phyloP scores from a whole-genome alignment of 2,797 vertebrate genomes.

The Aphelocoma californica region DNA sequence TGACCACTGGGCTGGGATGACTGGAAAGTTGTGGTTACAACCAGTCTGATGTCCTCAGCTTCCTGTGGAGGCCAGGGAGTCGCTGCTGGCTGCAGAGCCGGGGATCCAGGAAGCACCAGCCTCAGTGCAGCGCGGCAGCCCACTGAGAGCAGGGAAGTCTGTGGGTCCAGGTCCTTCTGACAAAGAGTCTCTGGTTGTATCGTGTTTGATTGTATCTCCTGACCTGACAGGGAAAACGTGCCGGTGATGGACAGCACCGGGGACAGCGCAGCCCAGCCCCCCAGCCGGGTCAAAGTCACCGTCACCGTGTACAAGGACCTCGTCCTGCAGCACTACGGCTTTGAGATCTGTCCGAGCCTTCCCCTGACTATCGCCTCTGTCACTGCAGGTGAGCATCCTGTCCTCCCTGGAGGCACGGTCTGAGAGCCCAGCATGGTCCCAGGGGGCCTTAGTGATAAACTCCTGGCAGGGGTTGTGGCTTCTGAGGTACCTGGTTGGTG shows the following conservation, averaged over 20 bases:
- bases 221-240: constrained; percentile 63
- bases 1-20: not conserved
- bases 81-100: not conserved
- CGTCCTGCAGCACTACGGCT: constrained; percentile 84
- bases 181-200: fast-evolving
- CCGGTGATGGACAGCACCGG: constrained; percentile 71
- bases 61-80: not conserved
- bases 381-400: constrained; percentile 77
- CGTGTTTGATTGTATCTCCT: fast-evolving
- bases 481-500: not conserved
- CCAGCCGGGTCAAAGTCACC: constrained; percentile 79
- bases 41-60: not conserved
- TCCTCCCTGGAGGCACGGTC: fast-evolving
- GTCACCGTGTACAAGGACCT: constrained; percentile 84
- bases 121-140: not conserved
- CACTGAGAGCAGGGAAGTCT: fast-evolving
- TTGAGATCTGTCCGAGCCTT: constrained; percentile 82
- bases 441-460: no score
- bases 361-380: constrained; percentile 89
- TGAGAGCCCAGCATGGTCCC: not conserved
- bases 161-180: fast-evolving
- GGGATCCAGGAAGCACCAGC: no score
- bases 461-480: not conserved
- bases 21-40: not conserved
- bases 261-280: constrained; percentile 71